These are phyloP conservation scores for Campoplex capitator DNA, from an alignment of 2,888 invertebrate genomes.

Conservation along the genomic window DNA sequence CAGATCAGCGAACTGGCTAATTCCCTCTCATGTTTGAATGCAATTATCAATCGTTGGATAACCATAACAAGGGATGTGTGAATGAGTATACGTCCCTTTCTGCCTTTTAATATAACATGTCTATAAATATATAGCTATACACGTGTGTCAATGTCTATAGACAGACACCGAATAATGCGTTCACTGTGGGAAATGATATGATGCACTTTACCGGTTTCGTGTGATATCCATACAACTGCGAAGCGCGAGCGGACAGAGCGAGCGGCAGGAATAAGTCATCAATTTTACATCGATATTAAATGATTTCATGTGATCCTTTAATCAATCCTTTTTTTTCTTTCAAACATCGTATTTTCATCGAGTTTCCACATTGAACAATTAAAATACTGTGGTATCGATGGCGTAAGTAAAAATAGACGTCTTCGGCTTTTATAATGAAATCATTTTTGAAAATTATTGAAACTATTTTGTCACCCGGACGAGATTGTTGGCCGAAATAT, in stretches of 20 bases:
- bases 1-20: conserved; percentile 66
- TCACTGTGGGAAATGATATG: conserved; percentile 55
- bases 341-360: not conserved
- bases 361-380: not conserved
- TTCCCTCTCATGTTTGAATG: conserved; percentile 68
- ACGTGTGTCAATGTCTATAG: too few species aligned
- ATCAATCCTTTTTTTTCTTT: not conserved
- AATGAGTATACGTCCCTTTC: conserved; percentile 51
- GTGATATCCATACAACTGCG: conserved; percentile 23
- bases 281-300: not conserved
- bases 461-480: conserved; percentile 21
- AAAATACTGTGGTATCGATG: not conserved
- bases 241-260: not conserved
- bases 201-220: conserved; percentile 57
- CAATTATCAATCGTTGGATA: conserved; percentile 68
- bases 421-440: not conserved
- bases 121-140: not conserved
- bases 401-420: not conserved
- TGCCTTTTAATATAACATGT: conserved; percentile 34
- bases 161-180: conserved; percentile 25
- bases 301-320: not conserved
- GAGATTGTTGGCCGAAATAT: conserved; percentile 54
- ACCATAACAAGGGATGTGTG: conserved; percentile 61
- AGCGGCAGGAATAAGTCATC: not conserved
- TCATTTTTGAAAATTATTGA: conserved; percentile 32